Evolutionary conservation across 2,888 invertebrate species (phyloP).

Genomic region (Mesorhabditis spiculigera): DNA sequence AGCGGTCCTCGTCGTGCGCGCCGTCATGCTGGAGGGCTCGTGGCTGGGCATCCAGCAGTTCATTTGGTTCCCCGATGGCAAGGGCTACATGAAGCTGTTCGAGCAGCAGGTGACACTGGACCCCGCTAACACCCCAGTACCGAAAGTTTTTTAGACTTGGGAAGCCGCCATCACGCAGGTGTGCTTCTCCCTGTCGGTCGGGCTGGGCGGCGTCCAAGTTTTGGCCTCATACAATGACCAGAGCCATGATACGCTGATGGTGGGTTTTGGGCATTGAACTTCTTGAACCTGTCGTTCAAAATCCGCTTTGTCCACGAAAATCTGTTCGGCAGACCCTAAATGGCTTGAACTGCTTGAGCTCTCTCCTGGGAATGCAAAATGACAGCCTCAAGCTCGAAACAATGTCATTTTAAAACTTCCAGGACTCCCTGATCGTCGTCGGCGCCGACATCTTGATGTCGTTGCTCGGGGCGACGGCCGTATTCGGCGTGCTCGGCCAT

Average conservation of each 20-base stretch:
- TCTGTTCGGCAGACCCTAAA: too few species aligned
- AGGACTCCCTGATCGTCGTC: slow-evolving; percentile 46
- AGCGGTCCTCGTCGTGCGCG: slow-evolving; percentile 43
- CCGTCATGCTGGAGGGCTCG: slow-evolving; percentile 45
- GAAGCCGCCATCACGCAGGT: slow-evolving; percentile 46
- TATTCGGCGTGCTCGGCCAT: slow-evolving; percentile 41
- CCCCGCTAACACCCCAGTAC: too few species aligned
- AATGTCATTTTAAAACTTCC: not conserved
- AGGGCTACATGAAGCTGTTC: too few species aligned
- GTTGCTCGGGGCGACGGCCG: slow-evolving; percentile 39
- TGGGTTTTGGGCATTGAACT: slow-evolving; percentile 7
- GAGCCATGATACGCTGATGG: slow-evolving; percentile 44
- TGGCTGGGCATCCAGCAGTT: slow-evolving; percentile 26
- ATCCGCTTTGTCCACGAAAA: too few species aligned
- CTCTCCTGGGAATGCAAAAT: not conserved
- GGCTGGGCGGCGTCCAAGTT: slow-evolving; percentile 47
- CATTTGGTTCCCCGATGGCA: too few species aligned
- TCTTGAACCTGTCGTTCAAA: too few species aligned
- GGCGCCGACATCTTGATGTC: slow-evolving; percentile 46
- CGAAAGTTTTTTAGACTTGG: slow-evolving; percentile 32
- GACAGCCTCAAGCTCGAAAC: not conserved
- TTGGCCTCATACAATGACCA: slow-evolving; percentile 45
- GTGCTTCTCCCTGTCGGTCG: slow-evolving; percentile 50
- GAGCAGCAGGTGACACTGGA: too few species aligned
- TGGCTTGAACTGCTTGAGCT: too few species aligned